phyloP scores from a whole-genome alignment of 2,888 invertebrate genomes.

The Lithophane socia region DNA sequence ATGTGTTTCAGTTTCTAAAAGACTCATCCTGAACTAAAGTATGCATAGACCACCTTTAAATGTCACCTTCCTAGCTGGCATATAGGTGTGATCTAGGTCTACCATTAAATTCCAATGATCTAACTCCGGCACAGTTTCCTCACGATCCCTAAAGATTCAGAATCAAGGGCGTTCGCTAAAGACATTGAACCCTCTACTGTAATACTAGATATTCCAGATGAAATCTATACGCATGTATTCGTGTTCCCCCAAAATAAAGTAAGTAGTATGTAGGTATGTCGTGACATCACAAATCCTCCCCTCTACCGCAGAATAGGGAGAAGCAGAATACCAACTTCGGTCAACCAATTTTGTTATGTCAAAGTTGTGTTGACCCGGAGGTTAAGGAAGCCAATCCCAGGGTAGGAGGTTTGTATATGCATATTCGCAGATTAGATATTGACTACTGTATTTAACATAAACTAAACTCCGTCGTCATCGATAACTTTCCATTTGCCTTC shows the following conservation, averaged over 20 bases:
- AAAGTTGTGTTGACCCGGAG: background rate
- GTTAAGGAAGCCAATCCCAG: background rate
- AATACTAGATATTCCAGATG: constrained; percentile 58
- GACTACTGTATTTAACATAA: too few relatives aligned
- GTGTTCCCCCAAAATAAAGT: constrained; percentile 58
- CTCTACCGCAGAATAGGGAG: background rate
- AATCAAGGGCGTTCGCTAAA: constrained; percentile 13
- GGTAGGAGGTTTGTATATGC: too few relatives aligned
- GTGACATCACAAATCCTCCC: constrained; percentile 56
- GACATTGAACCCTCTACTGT: constrained; percentile 15
- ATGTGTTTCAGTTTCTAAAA: background rate
- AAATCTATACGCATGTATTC: constrained; percentile 55
- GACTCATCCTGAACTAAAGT: background rate
- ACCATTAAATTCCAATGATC: background rate
- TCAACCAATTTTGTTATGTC: background rate
- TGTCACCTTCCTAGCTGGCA: too few relatives aligned
- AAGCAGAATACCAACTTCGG: constrained; percentile 13
- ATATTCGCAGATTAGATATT: too few relatives aligned
- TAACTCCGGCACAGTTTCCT: background rate
- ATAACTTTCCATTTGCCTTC: too few relatives aligned
- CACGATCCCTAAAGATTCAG: background rate
- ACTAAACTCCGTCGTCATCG: too few relatives aligned
- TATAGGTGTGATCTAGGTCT: background rate
- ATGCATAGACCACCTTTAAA: too few relatives aligned
- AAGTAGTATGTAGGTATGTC: constrained; percentile 43